phyloP scores from a whole-genome alignment of 1,140 invertebrate species.

The Drosophila pruinosa region DNA sequence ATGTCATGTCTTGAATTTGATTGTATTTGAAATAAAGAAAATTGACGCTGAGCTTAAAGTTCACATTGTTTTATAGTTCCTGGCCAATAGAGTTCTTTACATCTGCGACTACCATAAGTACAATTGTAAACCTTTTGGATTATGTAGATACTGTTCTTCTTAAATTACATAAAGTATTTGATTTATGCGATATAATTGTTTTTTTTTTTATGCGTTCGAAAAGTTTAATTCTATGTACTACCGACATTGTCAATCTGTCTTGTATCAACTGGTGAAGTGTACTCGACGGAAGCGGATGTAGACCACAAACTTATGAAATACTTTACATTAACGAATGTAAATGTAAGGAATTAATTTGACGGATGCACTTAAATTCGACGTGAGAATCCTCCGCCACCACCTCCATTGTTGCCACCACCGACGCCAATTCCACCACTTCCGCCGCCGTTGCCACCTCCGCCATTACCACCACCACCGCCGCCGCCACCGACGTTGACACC shows the following conservation, averaged over 20 bases:
- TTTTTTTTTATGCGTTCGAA: slow-evolving; percentile 15
- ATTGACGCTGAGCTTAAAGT: background rate
- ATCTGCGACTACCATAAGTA: slow-evolving; percentile 18
- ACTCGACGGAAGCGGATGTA: slow-evolving; percentile 27
- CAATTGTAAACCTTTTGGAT: background rate
- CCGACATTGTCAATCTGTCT: slow-evolving; percentile 10
- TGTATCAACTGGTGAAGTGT: slow-evolving; percentile 19
- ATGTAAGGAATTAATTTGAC: slow-evolving; percentile 56
- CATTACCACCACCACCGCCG: slow-evolving; percentile 24
- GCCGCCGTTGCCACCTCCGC: slow-evolving; percentile 9
- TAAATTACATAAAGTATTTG: slow-evolving; percentile 32
- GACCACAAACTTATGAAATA: slow-evolving; percentile 60
- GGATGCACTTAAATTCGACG: slow-evolving; percentile 58
- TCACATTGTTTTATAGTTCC: background rate
- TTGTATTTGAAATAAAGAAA: slow-evolving; percentile 7
- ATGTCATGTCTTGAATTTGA: slow-evolving; percentile 20
- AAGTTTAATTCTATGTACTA: slow-evolving; percentile 17
- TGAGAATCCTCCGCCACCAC: slow-evolving; percentile 47
- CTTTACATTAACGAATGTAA: slow-evolving; percentile 58
- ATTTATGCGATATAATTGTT: slow-evolving; percentile 6
- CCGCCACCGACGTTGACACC: slow-evolving; percentile 39
- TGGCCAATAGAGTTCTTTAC: slow-evolving; percentile 3
- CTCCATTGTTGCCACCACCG: slow-evolving; percentile 8
- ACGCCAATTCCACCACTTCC: slow-evolving; percentile 13
- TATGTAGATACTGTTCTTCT: slow-evolving; percentile 18